A percentile compares a stretch with the other conserved stretches of the same genome.
These are phyloP conservation scores for Zaprionus gabonicus DNA, from an alignment of 1,140 invertebrate genomes.

Conservation along the genomic window DNA sequence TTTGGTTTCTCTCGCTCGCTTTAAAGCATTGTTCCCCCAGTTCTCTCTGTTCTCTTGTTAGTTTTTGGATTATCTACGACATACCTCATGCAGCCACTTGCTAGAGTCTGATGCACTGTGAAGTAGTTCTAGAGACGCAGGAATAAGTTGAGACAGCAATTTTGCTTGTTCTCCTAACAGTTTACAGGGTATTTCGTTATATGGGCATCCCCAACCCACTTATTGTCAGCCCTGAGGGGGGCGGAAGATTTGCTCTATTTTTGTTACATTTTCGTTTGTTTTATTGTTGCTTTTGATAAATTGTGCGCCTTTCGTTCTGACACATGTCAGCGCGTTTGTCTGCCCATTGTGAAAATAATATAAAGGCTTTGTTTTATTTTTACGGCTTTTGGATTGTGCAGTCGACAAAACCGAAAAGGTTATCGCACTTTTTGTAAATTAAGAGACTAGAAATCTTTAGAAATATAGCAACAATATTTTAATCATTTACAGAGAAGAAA, in stretches of 20 bases:
- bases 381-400: slow-evolving; percentile 45
- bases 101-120: neutral
- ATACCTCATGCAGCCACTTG: neutral
- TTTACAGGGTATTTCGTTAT: slow-evolving; percentile 30
- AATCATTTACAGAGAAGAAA: neutral
- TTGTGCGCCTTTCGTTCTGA: slow-evolving; percentile 75
- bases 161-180: neutral
- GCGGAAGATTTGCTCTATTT: slow-evolving; percentile 19
- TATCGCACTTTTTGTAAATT: slow-evolving; percentile 52
- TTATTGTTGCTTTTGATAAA: slow-evolving; percentile 78
- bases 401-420: slow-evolving; percentile 45
- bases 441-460: neutral
- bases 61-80: slow-evolving; percentile 24
- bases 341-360: slow-evolving; percentile 51
- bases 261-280: slow-evolving; percentile 33
- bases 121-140: neutral
- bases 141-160: neutral
- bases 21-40: slow-evolving; percentile 49
- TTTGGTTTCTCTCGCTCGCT: slow-evolving; percentile 44
- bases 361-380: slow-evolving; percentile 31
- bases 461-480: neutral
- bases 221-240: neutral
- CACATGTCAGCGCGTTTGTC: slow-evolving; percentile 80
- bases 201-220: neutral
- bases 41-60: slow-evolving; percentile 23